Evolutionary conservation across 1,140 invertebrate genomes (phyloP).

Genomic region (Meteorus sp.): DNA sequence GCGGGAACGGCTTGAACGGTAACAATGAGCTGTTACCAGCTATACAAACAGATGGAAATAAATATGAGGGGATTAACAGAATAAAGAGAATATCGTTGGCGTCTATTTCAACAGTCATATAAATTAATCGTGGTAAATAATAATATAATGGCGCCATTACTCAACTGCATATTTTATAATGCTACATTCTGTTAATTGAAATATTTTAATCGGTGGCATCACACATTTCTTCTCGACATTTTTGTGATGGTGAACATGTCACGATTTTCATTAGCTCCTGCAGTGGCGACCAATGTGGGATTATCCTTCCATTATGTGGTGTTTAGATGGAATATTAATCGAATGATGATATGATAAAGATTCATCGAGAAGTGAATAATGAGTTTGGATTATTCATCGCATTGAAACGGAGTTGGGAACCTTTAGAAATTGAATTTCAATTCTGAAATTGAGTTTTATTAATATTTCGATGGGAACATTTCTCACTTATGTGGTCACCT

Average conservation of each 20-base stretch:
- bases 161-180: background rate
- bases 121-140: constrained; percentile 8
- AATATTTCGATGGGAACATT: too few relatives aligned
- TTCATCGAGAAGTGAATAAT: too few relatives aligned
- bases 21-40: constrained; percentile 12
- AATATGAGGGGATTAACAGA: background rate
- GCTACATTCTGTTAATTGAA: constrained; percentile 13
- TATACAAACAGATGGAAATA: background rate
- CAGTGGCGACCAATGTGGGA: too few relatives aligned
- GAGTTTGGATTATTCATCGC: too few relatives aligned
- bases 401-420: too few relatives aligned
- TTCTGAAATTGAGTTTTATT: too few relatives aligned
- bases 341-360: too few relatives aligned
- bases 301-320: too few relatives aligned
- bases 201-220: constrained; percentile 3
- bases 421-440: too few relatives aligned
- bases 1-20: constrained; percentile 18
- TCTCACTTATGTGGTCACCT: too few relatives aligned
- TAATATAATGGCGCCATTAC: constrained; percentile 14
- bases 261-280: background rate
- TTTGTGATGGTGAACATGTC: background rate
- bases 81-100: background rate
- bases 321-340: too few relatives aligned
- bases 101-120: background rate
- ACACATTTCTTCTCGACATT: too few relatives aligned